Evolutionary conservation across 2,797 vertebrate genomes (phyloP).

Genomic region (Syndactyla subalaris): DNA sequence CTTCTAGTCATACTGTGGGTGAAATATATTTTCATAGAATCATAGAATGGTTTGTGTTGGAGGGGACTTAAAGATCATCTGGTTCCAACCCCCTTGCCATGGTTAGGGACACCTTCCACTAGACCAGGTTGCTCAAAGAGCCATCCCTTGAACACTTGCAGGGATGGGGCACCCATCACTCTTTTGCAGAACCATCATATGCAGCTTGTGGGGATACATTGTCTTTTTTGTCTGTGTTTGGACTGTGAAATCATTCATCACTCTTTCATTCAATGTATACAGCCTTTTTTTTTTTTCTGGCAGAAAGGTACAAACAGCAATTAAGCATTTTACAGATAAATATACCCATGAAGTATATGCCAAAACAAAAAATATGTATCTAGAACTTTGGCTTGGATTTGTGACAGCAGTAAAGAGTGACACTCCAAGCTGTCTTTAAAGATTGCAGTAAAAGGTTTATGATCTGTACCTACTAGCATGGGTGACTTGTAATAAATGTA

Average conservation of each 20-base stretch:
- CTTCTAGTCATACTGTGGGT: neutral
- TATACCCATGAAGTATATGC: neutral
- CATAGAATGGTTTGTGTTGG: neutral
- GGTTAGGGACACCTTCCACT: neutral
- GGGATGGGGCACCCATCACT: neutral
- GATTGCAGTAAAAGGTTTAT: conserved; percentile 53
- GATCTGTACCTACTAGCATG: conserved; percentile 15
- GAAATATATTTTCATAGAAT: neutral
- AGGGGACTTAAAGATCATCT: neutral
- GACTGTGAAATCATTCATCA: conserved; percentile 18
- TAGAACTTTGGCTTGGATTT: conserved; percentile 6
- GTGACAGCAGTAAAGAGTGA: neutral
- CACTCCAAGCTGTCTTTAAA: conserved; percentile 24
- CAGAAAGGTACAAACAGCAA: neutral
- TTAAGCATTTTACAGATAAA: neutral
- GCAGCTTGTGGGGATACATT: neutral
- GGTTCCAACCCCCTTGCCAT: neutral
- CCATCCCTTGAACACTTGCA: neutral
- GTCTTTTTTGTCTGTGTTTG: neutral
- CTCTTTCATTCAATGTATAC: neutral
- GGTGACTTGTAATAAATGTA: conserved; percentile 44
- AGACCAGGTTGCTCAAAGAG: neutral
- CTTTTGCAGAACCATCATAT: neutral
- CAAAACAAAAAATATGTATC: neutral
- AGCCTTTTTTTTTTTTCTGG: neutral